A percentile compares a stretch with the other conserved stretches of the same genome.
Conservation (phyloP, 2,113 vertebrate genomes). For the Vulpes vulpes region DNA sequence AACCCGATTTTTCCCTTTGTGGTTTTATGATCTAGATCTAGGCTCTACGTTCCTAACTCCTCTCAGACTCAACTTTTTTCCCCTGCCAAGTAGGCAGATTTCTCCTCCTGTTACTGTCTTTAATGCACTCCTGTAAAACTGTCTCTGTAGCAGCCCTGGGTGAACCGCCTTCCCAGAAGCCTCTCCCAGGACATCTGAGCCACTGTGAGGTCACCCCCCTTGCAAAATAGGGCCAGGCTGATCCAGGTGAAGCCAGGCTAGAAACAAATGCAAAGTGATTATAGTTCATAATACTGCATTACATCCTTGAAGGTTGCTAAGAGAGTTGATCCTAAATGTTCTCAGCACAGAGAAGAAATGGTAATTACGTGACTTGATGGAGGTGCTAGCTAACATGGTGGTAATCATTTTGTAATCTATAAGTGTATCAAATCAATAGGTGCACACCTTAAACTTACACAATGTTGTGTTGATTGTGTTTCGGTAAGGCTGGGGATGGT, state of each 20-base stretch:
- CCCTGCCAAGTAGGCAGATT: not conserved
- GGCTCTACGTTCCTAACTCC: not conserved
- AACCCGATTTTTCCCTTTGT: not conserved
- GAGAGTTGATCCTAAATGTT: not conserved
- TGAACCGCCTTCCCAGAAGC: not conserved
- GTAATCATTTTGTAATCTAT: not conserved
- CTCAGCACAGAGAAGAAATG: not conserved
- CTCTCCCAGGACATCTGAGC: not conserved
- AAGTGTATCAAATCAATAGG: not conserved
- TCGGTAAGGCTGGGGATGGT: not conserved
- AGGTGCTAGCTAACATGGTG: not conserved
- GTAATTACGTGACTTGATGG: not conserved
- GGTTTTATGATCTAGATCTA: not conserved
- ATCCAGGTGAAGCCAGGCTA: not conserved
- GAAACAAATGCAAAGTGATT: not conserved
- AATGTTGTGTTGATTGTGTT: not conserved
- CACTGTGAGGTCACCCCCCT: not conserved
- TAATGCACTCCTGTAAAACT: not conserved
- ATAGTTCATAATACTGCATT: not conserved
- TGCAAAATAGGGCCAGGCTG: not conserved
- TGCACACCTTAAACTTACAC: not conserved
- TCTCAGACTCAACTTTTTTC: not conserved
- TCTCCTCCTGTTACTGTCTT: not conserved
- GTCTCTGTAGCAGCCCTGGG: not conserved
- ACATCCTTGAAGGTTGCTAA: not conserved